phyloP scores from a whole-genome alignment of 1,140 invertebrate species.

The Halesus radiatus region DNA sequence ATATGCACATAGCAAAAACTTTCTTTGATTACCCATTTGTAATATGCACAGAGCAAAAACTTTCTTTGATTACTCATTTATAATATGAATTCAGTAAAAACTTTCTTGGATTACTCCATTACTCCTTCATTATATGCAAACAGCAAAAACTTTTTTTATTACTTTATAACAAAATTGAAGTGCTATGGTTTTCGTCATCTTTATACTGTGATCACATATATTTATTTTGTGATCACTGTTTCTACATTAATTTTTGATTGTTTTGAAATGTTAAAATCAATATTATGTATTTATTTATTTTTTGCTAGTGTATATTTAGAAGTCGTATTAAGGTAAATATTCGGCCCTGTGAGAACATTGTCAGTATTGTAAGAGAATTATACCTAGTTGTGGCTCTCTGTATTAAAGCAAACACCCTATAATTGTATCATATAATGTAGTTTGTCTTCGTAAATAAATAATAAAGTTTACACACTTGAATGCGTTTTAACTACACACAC shows the following conservation, averaged over 20 bases:
- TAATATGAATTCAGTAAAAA: background rate
- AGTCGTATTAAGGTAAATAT: background rate
- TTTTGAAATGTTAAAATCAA: too few relatives aligned
- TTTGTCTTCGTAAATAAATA: conserved; percentile 21
- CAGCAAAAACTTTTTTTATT: background rate
- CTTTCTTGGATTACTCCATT: background rate
- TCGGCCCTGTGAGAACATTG: background rate
- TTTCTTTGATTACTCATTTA: too few relatives aligned
- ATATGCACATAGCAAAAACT: background rate
- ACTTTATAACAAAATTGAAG: too few relatives aligned
- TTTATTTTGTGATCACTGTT: too few relatives aligned
- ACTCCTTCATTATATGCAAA: background rate
- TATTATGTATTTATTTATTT: too few relatives aligned
- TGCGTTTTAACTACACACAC: too few relatives aligned
- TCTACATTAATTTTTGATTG: too few relatives aligned
- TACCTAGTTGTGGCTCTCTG: background rate
- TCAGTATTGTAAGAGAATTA: conserved; percentile 27
- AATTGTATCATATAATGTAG: background rate
- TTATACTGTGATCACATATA: too few relatives aligned
- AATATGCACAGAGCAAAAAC: too few relatives aligned
- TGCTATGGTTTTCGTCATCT: too few relatives aligned
- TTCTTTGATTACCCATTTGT: background rate
- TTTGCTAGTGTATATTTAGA: too few relatives aligned
- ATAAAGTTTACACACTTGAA: conserved; percentile 11
- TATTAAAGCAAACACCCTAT: background rate